Base-by-base conservation (phyloP, 2,888 invertebrate genomes). In the Baccha elongata region DNA sequence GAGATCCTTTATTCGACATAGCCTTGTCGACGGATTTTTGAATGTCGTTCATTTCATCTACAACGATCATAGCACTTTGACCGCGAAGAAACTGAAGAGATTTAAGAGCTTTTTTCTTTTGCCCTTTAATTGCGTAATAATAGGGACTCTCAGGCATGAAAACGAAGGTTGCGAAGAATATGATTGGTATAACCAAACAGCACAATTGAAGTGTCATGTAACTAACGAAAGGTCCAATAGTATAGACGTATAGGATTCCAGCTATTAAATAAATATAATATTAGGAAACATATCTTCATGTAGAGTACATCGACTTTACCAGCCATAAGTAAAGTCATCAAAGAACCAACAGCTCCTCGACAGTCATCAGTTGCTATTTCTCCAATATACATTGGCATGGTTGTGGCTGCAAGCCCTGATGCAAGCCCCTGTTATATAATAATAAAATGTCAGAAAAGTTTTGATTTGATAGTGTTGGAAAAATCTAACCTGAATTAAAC, bases 101-200 rank as follows among this genome's bases (percentile, higher is more conserved):
- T 0, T 91, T 88, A 0, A 93, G 90, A 0, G 97, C 97, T 0
- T 94, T 93, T 10, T 85, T 79, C 80, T 89, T 89, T 21, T 87
- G 88, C 1, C 93, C 93, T 89, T 93, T 92, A 26, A 91, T 90
- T 0, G 96, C 90, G 42, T 94, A 91, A 86, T 93, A 95, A 75
- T 94, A 93, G 0, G 98, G 97, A 0, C 96, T 94, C 88, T 98
- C 98, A 0, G 96, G 96, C 92, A 96, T 94, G 84, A 94, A 93
- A 86, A 94, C 92, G 89, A 94, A 93, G 0, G 92, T 87, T 0
- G 92, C 87, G 15, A 93, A 90, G 86, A 95, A 94, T 0, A 93
- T 85, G 0, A 93, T 89, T 0, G 94, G 94, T 55, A 94, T 89
- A 0, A 92, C 89, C 0, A 94, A 91, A 64, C 95, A 95, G 3